These are phyloP conservation scores for Corella eumyota DNA, from an alignment of 23 tunicate genomes.

Conservation along the genomic window DNA sequence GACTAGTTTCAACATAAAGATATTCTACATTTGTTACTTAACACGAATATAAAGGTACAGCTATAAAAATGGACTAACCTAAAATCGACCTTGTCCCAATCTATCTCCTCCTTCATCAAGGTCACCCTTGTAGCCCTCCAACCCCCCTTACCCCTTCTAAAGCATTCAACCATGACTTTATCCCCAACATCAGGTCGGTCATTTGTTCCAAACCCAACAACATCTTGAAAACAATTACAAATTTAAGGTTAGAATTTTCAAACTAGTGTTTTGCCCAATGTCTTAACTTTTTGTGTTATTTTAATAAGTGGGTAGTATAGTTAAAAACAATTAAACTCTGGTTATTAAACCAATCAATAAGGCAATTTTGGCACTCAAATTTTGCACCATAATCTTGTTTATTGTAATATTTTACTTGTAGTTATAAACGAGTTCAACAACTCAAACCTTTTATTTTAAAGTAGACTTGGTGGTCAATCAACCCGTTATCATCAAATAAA, in stretches of 20 bases:
- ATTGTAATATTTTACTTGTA: too few relatives aligned
- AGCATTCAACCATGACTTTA: constrained; percentile 29
- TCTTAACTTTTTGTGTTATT: too few relatives aligned
- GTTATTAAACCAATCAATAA: not conserved
- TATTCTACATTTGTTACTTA: too few relatives aligned
- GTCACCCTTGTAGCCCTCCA: constrained; percentile 38
- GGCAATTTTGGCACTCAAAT: too few relatives aligned
- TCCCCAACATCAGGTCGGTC: constrained; percentile 33
- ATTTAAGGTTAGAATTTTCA: not conserved
- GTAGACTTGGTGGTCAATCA: constrained; percentile 35
- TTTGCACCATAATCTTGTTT: too few relatives aligned
- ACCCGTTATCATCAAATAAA: constrained; percentile 30
- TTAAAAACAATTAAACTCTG: not conserved
- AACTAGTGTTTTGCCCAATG: not conserved
- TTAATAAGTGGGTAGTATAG: not conserved
- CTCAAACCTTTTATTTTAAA: constrained; percentile 26
- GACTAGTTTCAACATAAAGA: too few relatives aligned
- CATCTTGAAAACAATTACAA: constrained; percentile 6
- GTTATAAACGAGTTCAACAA: too few relatives aligned
- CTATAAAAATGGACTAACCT: not conserved
- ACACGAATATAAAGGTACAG: not conserved
- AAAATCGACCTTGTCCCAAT: constrained; percentile 18
- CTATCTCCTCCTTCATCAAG: constrained; percentile 13
- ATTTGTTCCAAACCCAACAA: constrained; percentile 30
- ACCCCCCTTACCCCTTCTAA: constrained; percentile 32